These are phyloP conservation scores for Gadopsis marmoratus DNA, from an alignment of 2,797 vertebrate genomes.

Conservation along the genomic window DNA sequence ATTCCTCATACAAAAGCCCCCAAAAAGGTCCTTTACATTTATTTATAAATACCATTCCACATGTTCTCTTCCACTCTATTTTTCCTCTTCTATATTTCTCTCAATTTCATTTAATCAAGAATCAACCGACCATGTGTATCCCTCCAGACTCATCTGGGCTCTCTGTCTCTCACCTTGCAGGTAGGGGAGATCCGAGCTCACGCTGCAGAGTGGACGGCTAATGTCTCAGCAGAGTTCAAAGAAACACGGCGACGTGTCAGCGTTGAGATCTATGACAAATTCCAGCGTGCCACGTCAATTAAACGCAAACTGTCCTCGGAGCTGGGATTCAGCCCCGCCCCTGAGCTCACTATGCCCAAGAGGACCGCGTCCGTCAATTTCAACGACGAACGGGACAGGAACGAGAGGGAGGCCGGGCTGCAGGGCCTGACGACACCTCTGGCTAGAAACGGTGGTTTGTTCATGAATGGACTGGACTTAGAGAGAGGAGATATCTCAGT, in stretches of 20 bases:
- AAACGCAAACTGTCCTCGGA: constrained; percentile 96
- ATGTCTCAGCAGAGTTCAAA: constrained; percentile 96
- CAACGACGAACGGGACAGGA: constrained; percentile 87
- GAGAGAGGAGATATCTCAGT: constrained; percentile 88
- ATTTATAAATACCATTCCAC: not conserved
- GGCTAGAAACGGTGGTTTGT: constrained; percentile 88
- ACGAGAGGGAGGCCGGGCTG: constrained; percentile 71
- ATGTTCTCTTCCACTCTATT: not conserved
- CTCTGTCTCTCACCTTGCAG: constrained; percentile 69
- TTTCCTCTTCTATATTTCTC: not conserved
- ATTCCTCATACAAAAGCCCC: not conserved
- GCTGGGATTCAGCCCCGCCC: constrained; percentile 87
- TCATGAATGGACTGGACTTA: constrained; percentile 90
- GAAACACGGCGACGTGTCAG: constrained; percentile 95
- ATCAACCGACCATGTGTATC: not conserved
- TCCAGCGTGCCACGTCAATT: constrained; percentile 95
- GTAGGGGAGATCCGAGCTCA: constrained; percentile 97
- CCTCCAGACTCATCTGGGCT: not conserved
- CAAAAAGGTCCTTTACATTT: not conserved
- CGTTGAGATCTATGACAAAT: constrained; percentile 96
- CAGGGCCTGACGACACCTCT: constrained; percentile 79
- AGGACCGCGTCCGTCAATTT: constrained; percentile 89
- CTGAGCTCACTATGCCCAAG: constrained; percentile 90
- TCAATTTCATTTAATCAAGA: not conserved
- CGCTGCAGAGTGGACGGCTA: constrained; percentile 97